Evolutionary conservation across 30 jellyfish, hydroid and myxozoan species (phyloP).

Genomic region (Pseudorhiza aurosa): DNA sequence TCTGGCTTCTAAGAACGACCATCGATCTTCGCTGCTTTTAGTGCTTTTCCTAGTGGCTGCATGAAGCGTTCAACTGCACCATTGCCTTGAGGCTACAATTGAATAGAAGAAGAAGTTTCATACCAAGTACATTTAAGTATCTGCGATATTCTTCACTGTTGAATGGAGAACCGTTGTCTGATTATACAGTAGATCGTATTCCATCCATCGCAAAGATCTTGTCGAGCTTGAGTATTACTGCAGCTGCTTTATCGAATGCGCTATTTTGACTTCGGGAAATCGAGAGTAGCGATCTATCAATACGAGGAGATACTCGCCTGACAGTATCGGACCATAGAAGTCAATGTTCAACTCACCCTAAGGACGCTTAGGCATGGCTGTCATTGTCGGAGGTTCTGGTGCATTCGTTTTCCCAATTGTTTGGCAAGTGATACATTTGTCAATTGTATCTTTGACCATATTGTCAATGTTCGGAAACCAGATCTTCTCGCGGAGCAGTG

Average conservation of each 20-base stretch:
- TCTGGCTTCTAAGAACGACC: constrained; percentile 53
- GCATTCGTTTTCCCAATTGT: constrained; percentile 27
- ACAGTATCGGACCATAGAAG: constrained; percentile 37
- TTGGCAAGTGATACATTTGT: too few relatives aligned
- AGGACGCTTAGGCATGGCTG: constrained; percentile 7
- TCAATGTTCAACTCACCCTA: constrained; percentile 17
- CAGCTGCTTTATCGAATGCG: constrained; percentile 14
- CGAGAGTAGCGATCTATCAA: constrained; percentile 42
- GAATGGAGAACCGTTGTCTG: constrained; percentile 77
- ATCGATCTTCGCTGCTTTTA: constrained; percentile 46
- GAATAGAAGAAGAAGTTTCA: constrained; percentile 22
- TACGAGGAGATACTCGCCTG: too few relatives aligned
- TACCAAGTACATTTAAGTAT: constrained; percentile 8
- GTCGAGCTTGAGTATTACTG: constrained; percentile 19
- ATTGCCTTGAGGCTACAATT: constrained; percentile 46
- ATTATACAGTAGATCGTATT: neutral
- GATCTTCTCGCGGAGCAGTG: constrained; percentile 33
- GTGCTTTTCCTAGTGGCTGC: constrained; percentile 32
- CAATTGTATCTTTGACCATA: too few relatives aligned
- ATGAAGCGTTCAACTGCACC: constrained; percentile 46
- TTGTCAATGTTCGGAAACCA: too few relatives aligned
- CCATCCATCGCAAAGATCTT: constrained; percentile 32
- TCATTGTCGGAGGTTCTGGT: constrained; percentile 16
- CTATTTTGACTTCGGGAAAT: constrained; percentile 48
- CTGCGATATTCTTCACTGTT: constrained; percentile 18